These are phyloP conservation scores for Hydrochoerus hydrochaeris DNA, from an alignment of 2,113 vertebrate genomes.

Conservation along the genomic window DNA sequence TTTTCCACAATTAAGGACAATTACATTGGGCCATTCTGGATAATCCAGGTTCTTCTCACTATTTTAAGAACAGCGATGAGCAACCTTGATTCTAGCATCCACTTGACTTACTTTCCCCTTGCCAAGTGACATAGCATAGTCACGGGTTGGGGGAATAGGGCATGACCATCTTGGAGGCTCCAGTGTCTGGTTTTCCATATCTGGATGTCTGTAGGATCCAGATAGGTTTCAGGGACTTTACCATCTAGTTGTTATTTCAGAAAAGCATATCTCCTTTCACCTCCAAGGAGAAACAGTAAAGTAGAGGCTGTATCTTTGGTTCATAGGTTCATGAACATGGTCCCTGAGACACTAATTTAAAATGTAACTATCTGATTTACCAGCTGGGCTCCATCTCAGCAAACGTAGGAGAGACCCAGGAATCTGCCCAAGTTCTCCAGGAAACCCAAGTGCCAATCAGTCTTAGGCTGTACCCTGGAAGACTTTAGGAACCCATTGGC, in stretches of 20 bases:
- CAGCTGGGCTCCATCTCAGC: neutral
- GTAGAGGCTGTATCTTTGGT: neutral
- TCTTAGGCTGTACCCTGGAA: too few relatives aligned
- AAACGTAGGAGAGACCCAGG: neutral
- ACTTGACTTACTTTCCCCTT: neutral
- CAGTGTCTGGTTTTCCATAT: neutral
- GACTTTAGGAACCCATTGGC: neutral
- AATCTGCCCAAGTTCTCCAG: neutral
- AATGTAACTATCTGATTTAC: neutral
- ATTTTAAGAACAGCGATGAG: neutral
- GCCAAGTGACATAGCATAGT: neutral
- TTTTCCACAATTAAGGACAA: neutral
- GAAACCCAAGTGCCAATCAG: neutral
- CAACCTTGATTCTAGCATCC: neutral
- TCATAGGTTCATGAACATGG: neutral
- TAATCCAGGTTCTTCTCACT: neutral
- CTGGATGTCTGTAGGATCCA: neutral
- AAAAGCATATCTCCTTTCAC: neutral
- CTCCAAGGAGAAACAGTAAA: neutral
- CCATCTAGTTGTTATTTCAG: neutral
- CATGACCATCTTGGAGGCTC: neutral
- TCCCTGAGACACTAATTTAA: neutral
- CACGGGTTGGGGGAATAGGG: neutral
- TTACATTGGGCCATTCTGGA: too few relatives aligned
- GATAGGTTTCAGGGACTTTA: neutral